Evolutionary conservation across 2,888 invertebrate genomes (phyloP), one percentile per base, ranked within the genome.

Genomic region (Ectemnius continuus): DNA sequence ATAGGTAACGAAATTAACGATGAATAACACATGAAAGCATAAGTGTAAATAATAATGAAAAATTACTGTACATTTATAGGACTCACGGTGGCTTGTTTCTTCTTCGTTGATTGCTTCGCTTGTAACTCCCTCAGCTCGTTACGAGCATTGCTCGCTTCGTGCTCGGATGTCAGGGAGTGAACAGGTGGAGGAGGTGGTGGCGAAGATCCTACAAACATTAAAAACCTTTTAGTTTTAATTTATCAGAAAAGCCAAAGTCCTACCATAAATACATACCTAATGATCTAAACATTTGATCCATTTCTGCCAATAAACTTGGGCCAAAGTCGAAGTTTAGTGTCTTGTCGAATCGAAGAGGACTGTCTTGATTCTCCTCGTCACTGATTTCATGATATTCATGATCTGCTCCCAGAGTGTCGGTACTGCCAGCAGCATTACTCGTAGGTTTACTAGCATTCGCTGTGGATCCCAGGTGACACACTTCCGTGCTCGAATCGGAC

Each of bases 291-390:
- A 98, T 96, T 68, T 97, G 95, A 86, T 96, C 96, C 93, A 97
- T 96, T 91, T 97, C 96, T 86, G 97, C 98, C 88, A 98, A 92
- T 65, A 99, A 92, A 76, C 98, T 98, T 14, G 97, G 96, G 4
- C 98, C 97, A 87, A 96, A 95, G 88, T 97, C 97, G 79, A 95
- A 92, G 81, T 91, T 91, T 13, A 92, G 90, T 47, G 92, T 91
- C 79, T 92, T 91, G 14, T 91, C 91, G 86, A 87, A 91, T 85
- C 89, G 92, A 87, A 89, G 88, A 78, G 78, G 91, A 90, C 92
- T 91, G 84, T 93, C 88, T 88, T 92, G 86, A 83, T 92, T 92
- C 83, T 96, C 96, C 85, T 96, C 96, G 88, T 96, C 96, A 70
- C 95, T 95, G 79, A 96, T 96, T 91, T 96, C 96, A 87, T 96